Evolutionary conservation across 2,888 invertebrate genomes (phyloP).

Genomic region (Heliconius aoede): DNA sequence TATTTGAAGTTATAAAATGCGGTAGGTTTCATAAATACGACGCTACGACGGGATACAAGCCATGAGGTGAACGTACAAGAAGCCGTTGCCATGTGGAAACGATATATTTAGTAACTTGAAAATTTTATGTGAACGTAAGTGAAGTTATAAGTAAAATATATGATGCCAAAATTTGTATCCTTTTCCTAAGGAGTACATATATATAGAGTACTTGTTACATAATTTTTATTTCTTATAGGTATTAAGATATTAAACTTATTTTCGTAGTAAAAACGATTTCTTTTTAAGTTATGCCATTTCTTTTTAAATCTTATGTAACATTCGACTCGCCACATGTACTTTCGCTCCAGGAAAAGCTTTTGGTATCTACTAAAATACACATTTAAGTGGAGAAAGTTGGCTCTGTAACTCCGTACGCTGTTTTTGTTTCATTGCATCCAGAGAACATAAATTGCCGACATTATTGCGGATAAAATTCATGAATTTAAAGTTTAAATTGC

Average conservation of each 20-base stretch:
- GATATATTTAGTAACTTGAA: slow-evolving; percentile 14
- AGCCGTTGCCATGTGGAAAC: slow-evolving; percentile 2
- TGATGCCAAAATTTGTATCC: background rate
- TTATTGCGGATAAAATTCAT: slow-evolving; percentile 43
- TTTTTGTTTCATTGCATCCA: slow-evolving; percentile 34
- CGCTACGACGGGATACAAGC: slow-evolving; percentile 1
- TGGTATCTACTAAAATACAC: slow-evolving; percentile 29
- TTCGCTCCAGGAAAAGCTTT: slow-evolving; percentile 18
- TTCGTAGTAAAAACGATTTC: background rate
- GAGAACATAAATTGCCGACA: slow-evolving; percentile 39
- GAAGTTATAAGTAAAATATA: slow-evolving; percentile 7
- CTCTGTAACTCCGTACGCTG: slow-evolving; percentile 19
- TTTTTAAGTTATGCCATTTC: too few species aligned
- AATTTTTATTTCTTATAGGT: background rate
- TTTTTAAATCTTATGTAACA: background rate
- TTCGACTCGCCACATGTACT: background rate
- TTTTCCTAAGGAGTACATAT: background rate
- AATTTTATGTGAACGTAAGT: slow-evolving; percentile 17
- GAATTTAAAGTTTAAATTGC: slow-evolving; percentile 44
- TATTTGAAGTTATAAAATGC: slow-evolving; percentile 10
- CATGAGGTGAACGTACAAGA: slow-evolving; percentile 7
- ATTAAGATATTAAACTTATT: background rate
- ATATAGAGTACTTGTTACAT: background rate
- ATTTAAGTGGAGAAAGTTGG: slow-evolving; percentile 32
- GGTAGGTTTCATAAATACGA: slow-evolving; percentile 7